Base-by-base conservation (phyloP, 2,888 invertebrate genomes). In the Drosophila paucipuncta region DNA sequence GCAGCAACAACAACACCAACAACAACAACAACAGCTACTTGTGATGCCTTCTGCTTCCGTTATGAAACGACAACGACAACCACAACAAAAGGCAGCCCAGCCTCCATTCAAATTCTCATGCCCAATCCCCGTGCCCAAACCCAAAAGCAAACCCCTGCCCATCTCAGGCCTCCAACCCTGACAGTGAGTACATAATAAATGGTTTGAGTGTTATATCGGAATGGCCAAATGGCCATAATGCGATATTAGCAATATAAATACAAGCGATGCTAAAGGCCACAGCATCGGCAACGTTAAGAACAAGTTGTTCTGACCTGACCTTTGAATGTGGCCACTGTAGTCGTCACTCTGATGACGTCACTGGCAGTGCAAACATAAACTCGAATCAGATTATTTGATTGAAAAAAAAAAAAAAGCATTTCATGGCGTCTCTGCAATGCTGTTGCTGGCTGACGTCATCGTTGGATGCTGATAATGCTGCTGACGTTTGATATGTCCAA, bases 281-380 rank as follows among this genome's bases (percentile, higher is more conserved):
- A 54, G 61, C 67, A 72, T 72, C 58, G 71, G 50, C 37, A 58
- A 18, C 61, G 49, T 50, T 55, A 41, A 58, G 68, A 65, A 39
- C 41, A 52, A 39, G 43, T 35, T 49, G n/a, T 49, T 58, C 16
- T 52, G 59, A 53, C 65, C 33, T 80, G 89, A 88, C 83, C 89
- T 88, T 85, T 85, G 10, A 52, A 37, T 47, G 60, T 58, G 75
- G 58, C 55, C 43, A 41, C 9, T 39, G 68, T 22, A 53, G 53
- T 78, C 86, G 84, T 83, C 86, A 83, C 70, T 49, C 43, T 37
- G 70, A 69, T 89, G 84, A 85, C 89, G 85, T 88, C 85, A 85
- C 73, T 67, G 55, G 43, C 33, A 47, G 28, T 28, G 73, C 76
- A 78, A 80, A 83, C 67, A 83, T 50, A 69, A 49, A 30, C n/a